Conservation (phyloP, 2,797 vertebrate species). For the Triplophysa bombifrons region DNA sequence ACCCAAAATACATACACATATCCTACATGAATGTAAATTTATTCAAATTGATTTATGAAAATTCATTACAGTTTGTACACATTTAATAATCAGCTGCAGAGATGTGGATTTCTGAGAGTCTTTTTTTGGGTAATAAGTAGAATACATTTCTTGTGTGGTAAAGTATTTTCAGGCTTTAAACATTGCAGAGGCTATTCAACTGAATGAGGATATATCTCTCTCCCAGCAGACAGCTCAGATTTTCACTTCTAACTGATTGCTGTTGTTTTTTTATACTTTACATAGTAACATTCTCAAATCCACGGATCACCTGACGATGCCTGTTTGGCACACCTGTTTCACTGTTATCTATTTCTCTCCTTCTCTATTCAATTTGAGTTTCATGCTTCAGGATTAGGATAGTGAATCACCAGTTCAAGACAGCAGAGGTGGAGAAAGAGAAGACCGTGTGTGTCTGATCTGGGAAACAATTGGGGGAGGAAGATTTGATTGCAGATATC, state of each 20-base stretch:
- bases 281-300: background rate
- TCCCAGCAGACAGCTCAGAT: slow-evolving; percentile 15
- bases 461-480: background rate
- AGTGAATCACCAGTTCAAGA: background rate
- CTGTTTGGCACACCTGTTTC: slow-evolving; percentile 19
- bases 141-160: background rate
- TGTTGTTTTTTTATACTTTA: background rate
- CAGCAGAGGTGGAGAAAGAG: slow-evolving; percentile 12
- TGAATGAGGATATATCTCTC: background rate
- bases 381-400: background rate
- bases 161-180: background rate
- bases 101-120: no score
- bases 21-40: no score
- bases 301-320: background rate
- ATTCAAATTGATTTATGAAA: no score
- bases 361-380: slow-evolving; percentile 1
- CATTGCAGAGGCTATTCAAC: background rate
- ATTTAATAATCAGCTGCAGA: no score
- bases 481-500: slow-evolving; percentile 24
- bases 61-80: no score
- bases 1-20: no score
- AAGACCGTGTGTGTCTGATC: background rate
- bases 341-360: slow-evolving; percentile 1
- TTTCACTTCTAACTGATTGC: background rate
- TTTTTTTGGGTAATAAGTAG: no score